Percentiles rank a stretch among this genome's conserved stretches.
Conservation (phyloP, 2,797 vertebrate species). For the Enteromius viviparus region DNA sequence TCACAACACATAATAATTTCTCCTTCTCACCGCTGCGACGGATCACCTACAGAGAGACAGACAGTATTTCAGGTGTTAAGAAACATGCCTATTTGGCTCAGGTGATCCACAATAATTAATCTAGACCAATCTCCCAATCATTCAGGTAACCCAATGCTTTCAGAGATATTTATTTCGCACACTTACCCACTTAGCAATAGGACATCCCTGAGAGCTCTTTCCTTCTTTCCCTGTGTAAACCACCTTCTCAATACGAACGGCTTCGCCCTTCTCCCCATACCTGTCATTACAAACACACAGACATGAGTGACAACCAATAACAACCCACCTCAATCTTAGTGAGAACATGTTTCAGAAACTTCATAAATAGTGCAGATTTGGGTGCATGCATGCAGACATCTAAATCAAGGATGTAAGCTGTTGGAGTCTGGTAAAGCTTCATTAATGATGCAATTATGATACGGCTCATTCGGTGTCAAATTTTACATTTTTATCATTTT, state of each 20-base stretch:
- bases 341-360: background rate
- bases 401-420: background rate
- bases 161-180: background rate
- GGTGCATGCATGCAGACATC: background rate
- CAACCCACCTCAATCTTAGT: background rate
- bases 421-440: background rate
- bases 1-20: slow-evolving; percentile 93
- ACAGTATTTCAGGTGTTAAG: background rate
- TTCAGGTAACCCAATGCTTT: background rate
- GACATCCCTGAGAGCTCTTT: slow-evolving; percentile 96
- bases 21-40: slow-evolving; percentile 87
- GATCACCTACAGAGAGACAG: slow-evolving; percentile 83
- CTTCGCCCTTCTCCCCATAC: slow-evolving; percentile 92
- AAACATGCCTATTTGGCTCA: background rate
- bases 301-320: background rate
- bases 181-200: slow-evolving; percentile 99
- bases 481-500: too few species aligned
- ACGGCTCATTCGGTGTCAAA: too few species aligned
- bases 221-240: slow-evolving; percentile 94
- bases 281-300: slow-evolving; percentile 68
- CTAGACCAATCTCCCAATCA: background rate
- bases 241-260: slow-evolving; percentile 95
- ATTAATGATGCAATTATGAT: background rate
- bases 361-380: background rate
- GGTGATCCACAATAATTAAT: background rate